phyloP scores from a whole-genome alignment of 2,888 invertebrate species.

The Osedax fenrisi region DNA sequence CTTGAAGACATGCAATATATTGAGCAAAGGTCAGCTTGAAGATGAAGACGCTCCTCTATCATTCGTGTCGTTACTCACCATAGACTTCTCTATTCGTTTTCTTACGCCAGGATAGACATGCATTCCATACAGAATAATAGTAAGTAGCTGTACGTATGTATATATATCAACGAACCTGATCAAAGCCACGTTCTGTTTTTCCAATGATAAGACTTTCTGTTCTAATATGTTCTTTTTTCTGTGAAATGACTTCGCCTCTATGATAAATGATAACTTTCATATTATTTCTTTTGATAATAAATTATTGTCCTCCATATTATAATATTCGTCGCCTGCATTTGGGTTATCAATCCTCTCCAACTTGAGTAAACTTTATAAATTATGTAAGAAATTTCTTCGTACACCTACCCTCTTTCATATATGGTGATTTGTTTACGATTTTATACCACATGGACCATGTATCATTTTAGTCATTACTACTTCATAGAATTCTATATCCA shows the following conservation, averaged over 20 bases:
- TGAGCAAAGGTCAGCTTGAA: no score
- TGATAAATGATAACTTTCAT: neutral
- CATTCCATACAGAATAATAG: no score
- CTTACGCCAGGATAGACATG: no score
- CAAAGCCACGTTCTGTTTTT: no score
- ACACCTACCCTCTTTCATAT: neutral
- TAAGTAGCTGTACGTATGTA: no score
- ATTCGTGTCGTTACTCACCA: no score
- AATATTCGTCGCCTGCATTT: neutral
- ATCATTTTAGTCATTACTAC: neutral
- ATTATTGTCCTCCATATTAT: neutral
- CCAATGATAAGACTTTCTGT: no score
- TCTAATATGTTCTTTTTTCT: no score
- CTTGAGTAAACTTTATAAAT: neutral
- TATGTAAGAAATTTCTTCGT: neutral
- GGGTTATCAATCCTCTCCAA: neutral
- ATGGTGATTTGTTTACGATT: neutral
- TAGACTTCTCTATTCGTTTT: no score
- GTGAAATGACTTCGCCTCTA: neutral
- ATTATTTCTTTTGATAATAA: neutral
- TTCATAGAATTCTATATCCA: neutral
- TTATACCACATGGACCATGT: neutral
- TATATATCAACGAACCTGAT: no score
- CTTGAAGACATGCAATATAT: no score
- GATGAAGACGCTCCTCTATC: no score